A percentile compares a stretch with the other conserved stretches of the same genome.
phyloP scores from a whole-genome alignment of 2,888 invertebrate species.

The Spialia ferax region DNA sequence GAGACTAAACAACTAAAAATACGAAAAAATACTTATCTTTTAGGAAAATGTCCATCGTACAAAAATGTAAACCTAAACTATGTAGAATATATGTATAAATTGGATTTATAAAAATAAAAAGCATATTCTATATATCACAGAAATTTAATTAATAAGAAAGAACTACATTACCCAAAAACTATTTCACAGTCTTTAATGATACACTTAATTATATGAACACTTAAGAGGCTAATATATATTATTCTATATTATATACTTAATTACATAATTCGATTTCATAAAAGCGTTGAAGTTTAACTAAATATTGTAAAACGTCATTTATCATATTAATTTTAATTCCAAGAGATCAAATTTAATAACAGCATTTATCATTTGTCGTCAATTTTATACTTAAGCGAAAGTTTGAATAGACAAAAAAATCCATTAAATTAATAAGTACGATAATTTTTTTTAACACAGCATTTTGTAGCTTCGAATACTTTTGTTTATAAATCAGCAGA shows the following conservation, averaged over 20 bases:
- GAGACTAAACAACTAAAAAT: too few relatives aligned
- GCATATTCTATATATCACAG: constrained; percentile 28
- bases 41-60: too few relatives aligned
- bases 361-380: background rate
- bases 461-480: background rate
- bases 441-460: too few relatives aligned
- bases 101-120: constrained; percentile 14
- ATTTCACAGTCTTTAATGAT: constrained; percentile 32
- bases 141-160: constrained; percentile 28
- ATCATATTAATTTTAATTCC: background rate
- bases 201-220: background rate
- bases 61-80: background rate
- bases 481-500: background rate
- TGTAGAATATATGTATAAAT: background rate
- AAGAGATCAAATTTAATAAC: background rate
- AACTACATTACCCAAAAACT: constrained; percentile 34
- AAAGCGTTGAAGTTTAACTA: background rate
- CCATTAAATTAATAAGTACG: too few relatives aligned
- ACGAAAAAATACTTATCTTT: too few relatives aligned
- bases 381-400: too few relatives aligned
- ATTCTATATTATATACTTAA: background rate
- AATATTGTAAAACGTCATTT: background rate
- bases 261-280: background rate
- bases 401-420: too few relatives aligned
- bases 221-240: constrained; percentile 5